Evolutionary conservation across 2,888 invertebrate species (phyloP).

Genomic region (Drosophila kuntzei): DNA sequence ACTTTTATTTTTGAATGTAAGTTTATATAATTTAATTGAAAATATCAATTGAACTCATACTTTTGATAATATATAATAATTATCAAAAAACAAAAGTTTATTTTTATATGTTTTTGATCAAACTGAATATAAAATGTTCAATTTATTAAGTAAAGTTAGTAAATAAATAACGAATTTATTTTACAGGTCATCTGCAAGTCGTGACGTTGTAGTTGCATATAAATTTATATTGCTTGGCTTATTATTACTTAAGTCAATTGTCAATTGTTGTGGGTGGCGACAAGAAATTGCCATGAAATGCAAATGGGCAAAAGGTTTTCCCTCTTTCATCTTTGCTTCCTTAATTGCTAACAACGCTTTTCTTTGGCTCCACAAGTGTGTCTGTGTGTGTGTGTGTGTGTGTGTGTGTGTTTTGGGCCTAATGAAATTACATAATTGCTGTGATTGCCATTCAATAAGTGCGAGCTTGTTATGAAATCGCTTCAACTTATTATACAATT

Average conservation of each 20-base stretch:
- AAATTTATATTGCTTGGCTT: constrained; percentile 15
- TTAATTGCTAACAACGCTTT: constrained; percentile 7
- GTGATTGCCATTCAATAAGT: constrained; percentile 58
- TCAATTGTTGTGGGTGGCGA: constrained; percentile 37
- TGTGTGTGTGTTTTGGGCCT: constrained; percentile 40
- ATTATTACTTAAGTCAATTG: constrained; percentile 61
- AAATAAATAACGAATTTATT: too few species aligned
- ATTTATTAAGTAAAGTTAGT: too few species aligned
- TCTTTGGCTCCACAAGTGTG: constrained; percentile 30
- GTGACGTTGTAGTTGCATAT: neutral
- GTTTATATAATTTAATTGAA: neutral
- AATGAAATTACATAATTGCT: constrained; percentile 66
- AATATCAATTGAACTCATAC: too few species aligned
- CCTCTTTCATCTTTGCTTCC: neutral
- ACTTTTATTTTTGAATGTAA: neutral
- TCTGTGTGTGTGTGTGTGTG: constrained; percentile 12
- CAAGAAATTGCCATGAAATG: constrained; percentile 55
- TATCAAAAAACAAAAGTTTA: too few species aligned
- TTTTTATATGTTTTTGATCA: too few species aligned
- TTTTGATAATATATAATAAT: too few species aligned
- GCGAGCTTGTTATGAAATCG: constrained; percentile 50
- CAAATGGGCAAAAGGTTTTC: constrained; percentile 35
- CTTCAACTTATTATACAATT: constrained; percentile 60
- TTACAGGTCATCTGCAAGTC: constrained; percentile 19
- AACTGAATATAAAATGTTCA: too few species aligned